Percentiles rank a stretch among this genome's conserved stretches.
These are phyloP conservation scores for Rhinogobio ventralis DNA, from an alignment of 2,797 vertebrate species.

Conservation along the genomic window DNA sequence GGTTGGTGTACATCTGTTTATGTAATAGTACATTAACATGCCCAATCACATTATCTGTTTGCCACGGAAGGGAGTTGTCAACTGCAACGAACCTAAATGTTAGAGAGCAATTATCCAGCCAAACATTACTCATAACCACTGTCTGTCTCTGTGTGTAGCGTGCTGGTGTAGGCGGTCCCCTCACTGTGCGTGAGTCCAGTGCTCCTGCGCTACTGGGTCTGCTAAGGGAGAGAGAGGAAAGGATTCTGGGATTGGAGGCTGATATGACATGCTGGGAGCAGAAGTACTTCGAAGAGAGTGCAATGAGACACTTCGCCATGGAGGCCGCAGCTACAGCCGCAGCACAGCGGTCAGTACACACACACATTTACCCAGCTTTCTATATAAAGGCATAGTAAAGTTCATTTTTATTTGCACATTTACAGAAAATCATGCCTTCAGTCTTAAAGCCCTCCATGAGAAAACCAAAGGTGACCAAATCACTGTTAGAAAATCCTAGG, in stretches of 20 bases:
- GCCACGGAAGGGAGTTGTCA: slow-evolving; percentile 19
- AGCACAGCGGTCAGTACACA: slow-evolving; percentile 82
- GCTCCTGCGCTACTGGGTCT: slow-evolving; percentile 84
- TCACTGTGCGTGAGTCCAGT: slow-evolving; percentile 74
- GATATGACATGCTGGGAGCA: slow-evolving; percentile 99
- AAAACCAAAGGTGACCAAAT: not conserved
- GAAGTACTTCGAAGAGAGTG: slow-evolving; percentile 96
- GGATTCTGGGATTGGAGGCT: slow-evolving; percentile 91
- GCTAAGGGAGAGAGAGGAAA: slow-evolving; percentile 91
- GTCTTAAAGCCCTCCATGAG: not conserved
- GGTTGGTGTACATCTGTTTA: not conserved
- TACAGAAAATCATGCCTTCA: not conserved
- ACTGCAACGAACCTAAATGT: not conserved
- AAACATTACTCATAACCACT: slow-evolving; percentile 10
- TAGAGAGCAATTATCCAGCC: slow-evolving; percentile 23
- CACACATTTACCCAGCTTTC: not conserved
- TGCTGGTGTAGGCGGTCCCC: slow-evolving; percentile 66
- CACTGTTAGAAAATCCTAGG: not conserved
- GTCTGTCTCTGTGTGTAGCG: slow-evolving; percentile 39
- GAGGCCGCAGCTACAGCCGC: slow-evolving; percentile 93
- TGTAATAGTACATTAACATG: not conserved
- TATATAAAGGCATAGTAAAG: not conserved
- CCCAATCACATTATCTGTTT: not conserved
- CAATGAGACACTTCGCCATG: slow-evolving; percentile 98
- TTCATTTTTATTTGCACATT: not conserved